Base-by-base conservation (phyloP, 2,797 vertebrate genomes). In the Tokudaia muenninki region DNA sequence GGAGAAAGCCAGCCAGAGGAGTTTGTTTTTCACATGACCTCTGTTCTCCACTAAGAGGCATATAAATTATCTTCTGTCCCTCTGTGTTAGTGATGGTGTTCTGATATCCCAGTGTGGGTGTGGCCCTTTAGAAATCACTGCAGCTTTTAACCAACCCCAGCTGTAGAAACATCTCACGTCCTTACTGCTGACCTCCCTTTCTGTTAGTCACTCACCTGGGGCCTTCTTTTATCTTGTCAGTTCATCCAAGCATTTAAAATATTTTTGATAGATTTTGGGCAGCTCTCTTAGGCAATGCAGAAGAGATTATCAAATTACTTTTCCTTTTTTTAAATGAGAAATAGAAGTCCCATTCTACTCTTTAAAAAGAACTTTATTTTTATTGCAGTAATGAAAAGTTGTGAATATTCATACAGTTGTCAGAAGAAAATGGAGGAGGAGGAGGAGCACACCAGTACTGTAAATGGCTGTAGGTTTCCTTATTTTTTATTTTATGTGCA, bases 321-420 rank as follows among this genome's bases (percentile, higher is more conserved):
- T 94, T 87, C 26, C 22, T 19, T 94, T 44, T 70, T 75, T 19
- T 83, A 91, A 34, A 21, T 47, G 41, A 95, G 37, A 92, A 80
- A 47, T 90, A 44, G 57, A 94, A 72, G 14, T 77, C 72, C 86
- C 72, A 37, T 92, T 83, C 9, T 34, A 92, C 17, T 17, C 67
- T 94, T 97, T 86, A 34, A 94, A 95, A 79, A 79, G 91, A 86
- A 52, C 88, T 90, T 92, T 90, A 93, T n/a, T 94, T 65, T 92
- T 31, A 34, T 87, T 92, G 83, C n/a, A 90, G 37, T 61, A 67
- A 79, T 86, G 14, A 91, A 92, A 94, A 87, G 31, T 80, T 78
- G 21, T 37, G 37, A 31, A 31, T 6, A 29, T 26, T 10, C 63
- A 63, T 94, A 65, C 57, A 86, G 87, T 19, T 74, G 7, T 87